These are phyloP conservation scores for Lapara coniferarum DNA, from an alignment of 2,888 invertebrate genomes.

Conservation along the genomic window DNA sequence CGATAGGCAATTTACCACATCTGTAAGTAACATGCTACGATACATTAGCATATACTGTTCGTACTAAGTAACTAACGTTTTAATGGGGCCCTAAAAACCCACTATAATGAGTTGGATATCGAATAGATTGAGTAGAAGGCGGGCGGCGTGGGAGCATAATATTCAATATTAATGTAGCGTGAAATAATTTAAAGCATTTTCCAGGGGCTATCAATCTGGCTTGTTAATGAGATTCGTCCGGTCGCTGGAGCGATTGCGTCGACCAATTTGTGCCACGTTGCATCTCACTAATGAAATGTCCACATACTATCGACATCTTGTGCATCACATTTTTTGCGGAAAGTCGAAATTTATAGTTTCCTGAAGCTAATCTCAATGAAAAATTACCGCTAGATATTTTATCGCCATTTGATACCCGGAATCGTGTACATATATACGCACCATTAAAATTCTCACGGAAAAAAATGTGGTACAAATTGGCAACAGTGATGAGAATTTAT, in stretches of 20 bases:
- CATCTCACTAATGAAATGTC: slow-evolving; percentile 67
- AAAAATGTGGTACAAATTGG: no score
- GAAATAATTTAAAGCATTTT: slow-evolving; percentile 78
- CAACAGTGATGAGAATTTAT: no score
- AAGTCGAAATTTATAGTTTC: neutral
- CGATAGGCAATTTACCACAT: no score
- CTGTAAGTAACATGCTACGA: no score
- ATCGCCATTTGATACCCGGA: no score
- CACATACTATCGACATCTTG: slow-evolving; percentile 38
- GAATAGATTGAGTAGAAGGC: slow-evolving; percentile 21
- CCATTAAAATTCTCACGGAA: no score
- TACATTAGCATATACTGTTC: no score
- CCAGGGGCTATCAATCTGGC: slow-evolving; percentile 75
- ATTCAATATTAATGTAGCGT: slow-evolving; percentile 76
- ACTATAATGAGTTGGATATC: slow-evolving; percentile 41
- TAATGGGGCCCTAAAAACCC: no score
- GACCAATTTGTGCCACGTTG: slow-evolving; percentile 75
- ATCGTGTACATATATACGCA: no score
- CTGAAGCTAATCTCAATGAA: neutral
- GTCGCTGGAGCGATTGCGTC: slow-evolving; percentile 62
- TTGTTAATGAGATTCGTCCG: slow-evolving; percentile 78
- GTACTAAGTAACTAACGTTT: no score
- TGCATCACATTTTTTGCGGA: slow-evolving; percentile 38
- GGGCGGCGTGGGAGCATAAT: slow-evolving; percentile 48
- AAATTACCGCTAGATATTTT: no score